Conservation (phyloP, 2,888 invertebrate genomes). For the Incurvaria masculella region DNA sequence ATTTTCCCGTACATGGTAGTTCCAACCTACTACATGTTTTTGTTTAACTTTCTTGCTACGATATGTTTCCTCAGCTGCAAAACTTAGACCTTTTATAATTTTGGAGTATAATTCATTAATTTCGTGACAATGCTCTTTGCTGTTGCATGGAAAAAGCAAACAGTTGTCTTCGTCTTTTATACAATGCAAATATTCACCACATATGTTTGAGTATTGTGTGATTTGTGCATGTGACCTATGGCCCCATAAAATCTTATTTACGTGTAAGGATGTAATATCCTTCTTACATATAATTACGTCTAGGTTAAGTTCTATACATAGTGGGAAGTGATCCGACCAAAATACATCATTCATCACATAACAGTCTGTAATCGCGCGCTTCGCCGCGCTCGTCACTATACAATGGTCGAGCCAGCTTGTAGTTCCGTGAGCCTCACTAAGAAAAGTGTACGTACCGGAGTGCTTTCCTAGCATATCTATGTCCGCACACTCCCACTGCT, state of each 20-base stretch:
- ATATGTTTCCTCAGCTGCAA: background rate
- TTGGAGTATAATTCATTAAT: background rate
- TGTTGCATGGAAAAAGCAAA: background rate
- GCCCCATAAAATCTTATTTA: background rate
- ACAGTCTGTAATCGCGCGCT: background rate
- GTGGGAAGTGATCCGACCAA: background rate
- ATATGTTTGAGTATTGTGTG: background rate
- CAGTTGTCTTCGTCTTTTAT: background rate
- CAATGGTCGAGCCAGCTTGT: background rate
- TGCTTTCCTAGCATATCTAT: background rate
- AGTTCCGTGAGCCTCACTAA: background rate
- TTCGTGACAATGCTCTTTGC: background rate
- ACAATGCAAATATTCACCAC: background rate
- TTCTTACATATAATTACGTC: too few species aligned
- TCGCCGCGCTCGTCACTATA: background rate
- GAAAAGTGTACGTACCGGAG: background rate
- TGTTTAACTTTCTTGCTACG: background rate
- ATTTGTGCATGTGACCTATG: background rate
- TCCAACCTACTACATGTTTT: background rate
- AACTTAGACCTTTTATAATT: background rate
- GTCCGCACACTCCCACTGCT: background rate
- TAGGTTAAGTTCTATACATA: background rate
- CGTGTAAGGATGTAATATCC: background rate
- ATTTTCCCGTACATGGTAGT: background rate
- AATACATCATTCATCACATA: background rate